phyloP scores from a whole-genome alignment of 2,797 vertebrate genomes.

The Siniperca scherzeri region DNA sequence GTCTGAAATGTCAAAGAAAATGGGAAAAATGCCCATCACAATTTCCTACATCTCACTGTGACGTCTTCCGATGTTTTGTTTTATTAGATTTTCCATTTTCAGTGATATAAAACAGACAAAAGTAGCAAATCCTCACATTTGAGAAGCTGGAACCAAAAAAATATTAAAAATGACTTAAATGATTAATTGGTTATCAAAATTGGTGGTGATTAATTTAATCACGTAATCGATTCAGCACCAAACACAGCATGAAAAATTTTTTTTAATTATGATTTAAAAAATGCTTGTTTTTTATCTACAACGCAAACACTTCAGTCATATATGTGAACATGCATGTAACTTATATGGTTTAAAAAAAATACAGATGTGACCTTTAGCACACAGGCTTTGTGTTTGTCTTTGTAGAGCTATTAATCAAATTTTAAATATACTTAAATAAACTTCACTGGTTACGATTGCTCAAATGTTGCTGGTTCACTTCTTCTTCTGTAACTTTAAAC shows the following conservation, averaged over 20 bases:
- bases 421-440: too few species aligned
- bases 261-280: not conserved
- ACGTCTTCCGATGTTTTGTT: not conserved
- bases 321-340: not conserved
- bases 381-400: too few species aligned
- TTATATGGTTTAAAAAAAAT: not conserved
- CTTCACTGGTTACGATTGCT: too few species aligned
- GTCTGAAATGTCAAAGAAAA: not conserved
- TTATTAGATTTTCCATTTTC: not conserved
- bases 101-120: not conserved
- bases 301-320: not conserved
- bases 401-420: not conserved
- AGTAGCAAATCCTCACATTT: not conserved
- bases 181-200: not conserved
- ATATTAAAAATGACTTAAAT: not conserved
- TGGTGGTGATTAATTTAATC: not conserved
- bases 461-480: not conserved
- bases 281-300: not conserved
- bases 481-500: not conserved
- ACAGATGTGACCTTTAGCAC: not conserved
- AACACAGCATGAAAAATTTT: too few species aligned
- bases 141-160: not conserved
- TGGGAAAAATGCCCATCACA: not conserved
- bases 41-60: not conserved
- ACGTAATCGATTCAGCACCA: not conserved